A percentile compares a stretch with the other conserved stretches of the same genome.
These are phyloP conservation scores for Nomia melanderi DNA, from an alignment of 1,140 invertebrate genomes.

Conservation along the genomic window DNA sequence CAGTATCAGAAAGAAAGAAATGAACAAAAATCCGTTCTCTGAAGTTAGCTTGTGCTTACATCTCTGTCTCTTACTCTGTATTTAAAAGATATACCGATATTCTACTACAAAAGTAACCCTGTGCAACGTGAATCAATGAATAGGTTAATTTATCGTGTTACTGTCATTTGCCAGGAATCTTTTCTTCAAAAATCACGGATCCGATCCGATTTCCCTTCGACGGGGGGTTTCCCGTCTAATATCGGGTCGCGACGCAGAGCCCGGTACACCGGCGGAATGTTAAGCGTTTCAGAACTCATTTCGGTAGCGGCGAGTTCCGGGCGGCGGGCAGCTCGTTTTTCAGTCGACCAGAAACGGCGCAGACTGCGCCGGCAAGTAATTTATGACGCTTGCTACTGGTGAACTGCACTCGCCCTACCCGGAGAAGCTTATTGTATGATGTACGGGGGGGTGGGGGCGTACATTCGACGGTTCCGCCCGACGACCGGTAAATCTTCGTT, in stretches of 20 bases:
- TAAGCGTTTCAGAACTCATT: slow-evolving; percentile 63
- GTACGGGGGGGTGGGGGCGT: slow-evolving; percentile 61
- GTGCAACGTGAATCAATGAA: too few relatives aligned
- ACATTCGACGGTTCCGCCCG: slow-evolving; percentile 57
- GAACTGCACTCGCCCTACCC: slow-evolving; percentile 57
- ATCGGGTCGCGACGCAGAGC: slow-evolving; percentile 4
- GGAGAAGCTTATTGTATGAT: slow-evolving; percentile 71
- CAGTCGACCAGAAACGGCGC: slow-evolving; percentile 64
- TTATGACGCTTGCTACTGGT: slow-evolving; percentile 74
- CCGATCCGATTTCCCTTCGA: too few relatives aligned
- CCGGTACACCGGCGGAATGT: slow-evolving; percentile 63
- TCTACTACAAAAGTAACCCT: too few relatives aligned
- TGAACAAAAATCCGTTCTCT: too few relatives aligned
- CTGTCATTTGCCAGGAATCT: neutral
- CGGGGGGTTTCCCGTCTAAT: neutral
- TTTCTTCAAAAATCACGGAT: neutral
- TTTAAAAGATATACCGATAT: too few relatives aligned
- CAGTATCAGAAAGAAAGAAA: too few relatives aligned
- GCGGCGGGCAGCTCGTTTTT: slow-evolving; percentile 61
- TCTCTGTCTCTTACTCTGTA: too few relatives aligned
- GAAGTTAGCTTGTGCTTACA: too few relatives aligned
- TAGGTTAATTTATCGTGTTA: too few relatives aligned
- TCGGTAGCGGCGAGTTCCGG: slow-evolving; percentile 49
- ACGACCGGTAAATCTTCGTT: slow-evolving; percentile 44
- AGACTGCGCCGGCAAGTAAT: slow-evolving; percentile 66